A percentile compares a stretch with the other conserved stretches of the same genome.
Conservation (phyloP, 2,797 vertebrate genomes). For the Arrhamphus sclerolepis region DNA sequence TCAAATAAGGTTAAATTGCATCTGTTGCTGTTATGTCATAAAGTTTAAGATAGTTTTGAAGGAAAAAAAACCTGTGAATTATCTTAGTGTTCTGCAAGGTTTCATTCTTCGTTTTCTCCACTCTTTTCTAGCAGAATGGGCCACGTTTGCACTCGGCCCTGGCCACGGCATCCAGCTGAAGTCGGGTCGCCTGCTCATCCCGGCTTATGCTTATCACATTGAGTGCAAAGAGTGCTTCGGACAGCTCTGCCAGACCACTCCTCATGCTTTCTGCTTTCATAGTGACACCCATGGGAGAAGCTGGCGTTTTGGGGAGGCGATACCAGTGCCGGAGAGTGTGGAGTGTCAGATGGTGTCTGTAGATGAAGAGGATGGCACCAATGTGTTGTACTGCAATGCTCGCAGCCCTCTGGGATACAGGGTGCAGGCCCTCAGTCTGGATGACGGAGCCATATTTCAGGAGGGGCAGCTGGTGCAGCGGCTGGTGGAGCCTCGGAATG, state of each 20-base stretch:
- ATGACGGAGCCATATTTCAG: conserved; percentile 86
- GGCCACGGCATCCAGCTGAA: conserved; percentile 93
- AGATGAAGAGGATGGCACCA: conserved; percentile 85
- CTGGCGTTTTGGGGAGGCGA: conserved; percentile 87
- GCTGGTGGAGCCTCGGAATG: conserved; percentile 86
- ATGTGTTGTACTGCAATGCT: conserved; percentile 91
- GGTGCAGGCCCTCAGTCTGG: conserved; percentile 90
- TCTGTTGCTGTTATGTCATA: no score
- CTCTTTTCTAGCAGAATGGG: conserved; percentile 85
- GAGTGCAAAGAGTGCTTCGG: conserved; percentile 91
- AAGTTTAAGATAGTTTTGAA: no score
- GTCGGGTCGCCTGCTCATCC: conserved; percentile 90
- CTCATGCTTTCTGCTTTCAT: conserved; percentile 90
- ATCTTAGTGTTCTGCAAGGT: no score
- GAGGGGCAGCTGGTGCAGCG: conserved; percentile 87
- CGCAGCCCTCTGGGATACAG: conserved; percentile 89
- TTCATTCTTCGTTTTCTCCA: no score
- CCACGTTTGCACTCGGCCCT: conserved; percentile 92
- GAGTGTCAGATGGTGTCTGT: conserved; percentile 95
- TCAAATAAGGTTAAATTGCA: no score
- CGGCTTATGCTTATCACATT: conserved; percentile 92
- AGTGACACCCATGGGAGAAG: conserved; percentile 89
- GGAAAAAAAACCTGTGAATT: no score
- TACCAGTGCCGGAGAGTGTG: conserved; percentile 87
- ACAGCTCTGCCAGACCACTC: conserved; percentile 87